Evolutionary conservation across 2,113 vertebrate genomes (phyloP).

Genomic region (Anoura caudifer): DNA sequence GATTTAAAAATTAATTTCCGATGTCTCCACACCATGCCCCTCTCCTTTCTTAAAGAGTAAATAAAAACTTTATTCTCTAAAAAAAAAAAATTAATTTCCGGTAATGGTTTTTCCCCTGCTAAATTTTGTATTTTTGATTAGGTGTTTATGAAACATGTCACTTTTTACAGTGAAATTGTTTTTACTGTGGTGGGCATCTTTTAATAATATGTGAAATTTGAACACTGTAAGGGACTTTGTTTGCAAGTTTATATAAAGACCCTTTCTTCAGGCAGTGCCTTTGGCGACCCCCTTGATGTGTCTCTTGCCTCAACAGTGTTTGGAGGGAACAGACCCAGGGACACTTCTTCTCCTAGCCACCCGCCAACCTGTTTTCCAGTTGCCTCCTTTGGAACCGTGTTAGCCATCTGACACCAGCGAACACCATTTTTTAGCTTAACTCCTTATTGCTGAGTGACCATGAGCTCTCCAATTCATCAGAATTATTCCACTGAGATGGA

Average conservation of each 20-base stretch:
- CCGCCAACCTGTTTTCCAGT: neutral
- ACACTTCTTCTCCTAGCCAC: neutral
- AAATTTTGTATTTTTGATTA: constrained; percentile 46
- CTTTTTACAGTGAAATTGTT: constrained; percentile 19
- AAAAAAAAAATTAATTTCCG: constrained; percentile 11
- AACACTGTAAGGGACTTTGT: no score
- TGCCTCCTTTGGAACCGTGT: neutral
- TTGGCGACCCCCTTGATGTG: fast-evolving
- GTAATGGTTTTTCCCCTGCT: neutral
- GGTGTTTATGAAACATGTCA: constrained; percentile 16
- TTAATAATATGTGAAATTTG: neutral
- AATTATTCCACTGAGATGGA: neutral
- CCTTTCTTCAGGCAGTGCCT: neutral
- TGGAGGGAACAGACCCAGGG: neutral
- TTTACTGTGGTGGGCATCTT: neutral
- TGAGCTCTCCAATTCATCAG: neutral
- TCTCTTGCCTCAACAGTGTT: neutral
- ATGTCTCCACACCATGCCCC: no score
- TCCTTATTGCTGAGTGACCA: neutral
- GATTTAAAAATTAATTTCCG: constrained; percentile 15
- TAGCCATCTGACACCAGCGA: neutral
- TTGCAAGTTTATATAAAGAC: no score
- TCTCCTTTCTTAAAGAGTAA: no score
- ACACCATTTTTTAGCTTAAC: neutral
- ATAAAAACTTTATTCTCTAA: no score